Percentiles rank a stretch among this genome's conserved stretches.
phyloP scores from a whole-genome alignment of 2,888 invertebrate genomes.

The Drosophila putrida region DNA sequence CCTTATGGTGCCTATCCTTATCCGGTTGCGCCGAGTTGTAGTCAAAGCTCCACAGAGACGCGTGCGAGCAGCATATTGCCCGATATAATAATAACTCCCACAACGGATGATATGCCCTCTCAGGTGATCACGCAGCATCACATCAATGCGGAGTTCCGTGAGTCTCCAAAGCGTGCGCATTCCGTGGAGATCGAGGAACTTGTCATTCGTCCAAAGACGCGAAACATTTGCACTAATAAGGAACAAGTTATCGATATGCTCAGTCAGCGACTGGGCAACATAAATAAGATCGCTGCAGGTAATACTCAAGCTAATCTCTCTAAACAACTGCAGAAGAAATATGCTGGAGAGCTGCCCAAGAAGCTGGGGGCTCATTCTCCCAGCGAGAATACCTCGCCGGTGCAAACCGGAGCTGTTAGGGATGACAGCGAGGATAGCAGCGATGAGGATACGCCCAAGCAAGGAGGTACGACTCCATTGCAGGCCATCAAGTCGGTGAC shows the following conservation, averaged over 20 bases:
- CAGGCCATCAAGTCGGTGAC: constrained; percentile 87
- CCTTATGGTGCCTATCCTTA: constrained; percentile 68
- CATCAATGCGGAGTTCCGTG: constrained; percentile 70
- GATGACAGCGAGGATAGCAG: constrained; percentile 60
- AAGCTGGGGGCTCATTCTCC: constrained; percentile 76
- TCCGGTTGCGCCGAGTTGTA: constrained; percentile 74
- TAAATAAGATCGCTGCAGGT: constrained; percentile 69
- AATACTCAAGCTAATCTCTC: constrained; percentile 73
- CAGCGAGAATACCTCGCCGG: constrained; percentile 76
- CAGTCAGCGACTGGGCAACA: constrained; percentile 79
- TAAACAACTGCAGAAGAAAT: constrained; percentile 73
- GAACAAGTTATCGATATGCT: constrained; percentile 78
- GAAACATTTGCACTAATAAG: constrained; percentile 60
- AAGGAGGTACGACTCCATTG: constrained; percentile 69
- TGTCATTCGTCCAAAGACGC: constrained; percentile 28
- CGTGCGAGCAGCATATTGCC: constrained; percentile 82
- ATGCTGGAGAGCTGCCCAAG: constrained; percentile 76
- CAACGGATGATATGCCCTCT: constrained; percentile 82
- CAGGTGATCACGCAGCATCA: constrained; percentile 76
- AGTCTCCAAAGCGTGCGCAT: constrained; percentile 63
- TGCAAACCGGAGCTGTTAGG: constrained; percentile 52
- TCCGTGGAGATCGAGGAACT: constrained; percentile 77
- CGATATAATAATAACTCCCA: constrained; percentile 84
- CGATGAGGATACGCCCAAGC: constrained; percentile 59
- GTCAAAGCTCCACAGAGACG: constrained; percentile 72